These are phyloP conservation scores for Heterochromis multidens DNA, from an alignment of 2,113 vertebrate genomes.

Conservation along the genomic window DNA sequence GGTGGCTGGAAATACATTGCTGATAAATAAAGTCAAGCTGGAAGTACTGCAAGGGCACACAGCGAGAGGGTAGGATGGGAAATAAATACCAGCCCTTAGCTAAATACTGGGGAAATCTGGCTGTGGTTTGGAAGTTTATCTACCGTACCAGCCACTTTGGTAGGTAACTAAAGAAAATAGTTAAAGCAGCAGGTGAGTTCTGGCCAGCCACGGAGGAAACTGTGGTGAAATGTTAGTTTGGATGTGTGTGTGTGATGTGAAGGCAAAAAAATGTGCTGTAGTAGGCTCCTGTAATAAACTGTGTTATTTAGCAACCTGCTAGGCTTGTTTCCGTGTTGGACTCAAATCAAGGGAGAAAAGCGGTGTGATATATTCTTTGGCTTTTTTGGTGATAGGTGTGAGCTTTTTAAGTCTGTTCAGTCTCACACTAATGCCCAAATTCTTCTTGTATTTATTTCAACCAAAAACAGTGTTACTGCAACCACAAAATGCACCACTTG, in stretches of 20 bases:
- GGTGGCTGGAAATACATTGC: conserved; percentile 46
- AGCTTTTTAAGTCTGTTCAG: not conserved
- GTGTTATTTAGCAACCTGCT: not conserved
- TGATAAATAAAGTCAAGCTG: conserved; percentile 56
- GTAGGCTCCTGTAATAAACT: conserved; percentile 1
- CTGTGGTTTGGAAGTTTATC: conserved; percentile 33
- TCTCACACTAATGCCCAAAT: not conserved
- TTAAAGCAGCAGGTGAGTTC: conserved; percentile 29
- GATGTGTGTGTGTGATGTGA: not conserved
- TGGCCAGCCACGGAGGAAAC: not conserved
- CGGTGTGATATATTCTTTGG: not conserved
- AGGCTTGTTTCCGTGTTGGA: not conserved
- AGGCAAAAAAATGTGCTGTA: not conserved
- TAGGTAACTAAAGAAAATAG: conserved; percentile 32
- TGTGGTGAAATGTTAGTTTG: conserved; percentile 18
- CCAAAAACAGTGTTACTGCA: not conserved
- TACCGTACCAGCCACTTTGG: conserved; percentile 13
- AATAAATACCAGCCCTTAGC: conserved; percentile 5
- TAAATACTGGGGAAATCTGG: not conserved
- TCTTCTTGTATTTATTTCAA: not conserved
- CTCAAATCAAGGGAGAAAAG: not conserved
- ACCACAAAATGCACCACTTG: not conserved
- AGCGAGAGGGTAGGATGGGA: not conserved
- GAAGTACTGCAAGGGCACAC: conserved; percentile 33
- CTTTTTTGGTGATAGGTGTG: not conserved